These are phyloP conservation scores for Amia ocellicauda DNA, from an alignment of 2,113 vertebrate genomes.

Conservation along the genomic window DNA sequence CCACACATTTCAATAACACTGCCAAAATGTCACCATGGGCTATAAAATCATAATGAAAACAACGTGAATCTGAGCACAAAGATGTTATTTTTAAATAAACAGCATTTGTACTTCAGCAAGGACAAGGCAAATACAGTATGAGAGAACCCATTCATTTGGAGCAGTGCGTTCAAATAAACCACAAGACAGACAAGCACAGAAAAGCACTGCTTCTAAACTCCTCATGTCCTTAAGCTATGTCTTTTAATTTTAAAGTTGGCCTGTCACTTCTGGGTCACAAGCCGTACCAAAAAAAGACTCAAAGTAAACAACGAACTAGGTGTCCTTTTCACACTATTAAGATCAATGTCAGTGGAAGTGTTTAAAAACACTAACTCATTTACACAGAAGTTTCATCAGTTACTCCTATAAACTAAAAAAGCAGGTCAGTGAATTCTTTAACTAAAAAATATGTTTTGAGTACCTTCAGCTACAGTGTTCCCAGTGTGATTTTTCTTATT, in stretches of 20 bases:
- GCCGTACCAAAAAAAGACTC: not conserved
- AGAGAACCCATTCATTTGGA: constrained; percentile 41
- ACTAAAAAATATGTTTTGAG: too few species aligned
- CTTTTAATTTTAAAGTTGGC: not conserved
- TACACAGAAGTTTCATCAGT: too few species aligned
- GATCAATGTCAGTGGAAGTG: too few species aligned
- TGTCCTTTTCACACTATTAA: too few species aligned
- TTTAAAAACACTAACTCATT: too few species aligned
- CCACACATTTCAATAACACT: constrained; percentile 50
- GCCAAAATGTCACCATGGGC: constrained; percentile 61
- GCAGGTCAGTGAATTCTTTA: too few species aligned
- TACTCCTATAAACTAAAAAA: too few species aligned
- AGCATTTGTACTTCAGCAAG: constrained; percentile 21
- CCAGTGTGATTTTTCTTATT: too few species aligned
- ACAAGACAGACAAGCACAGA: constrained; percentile 47
- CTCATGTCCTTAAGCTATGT: not conserved
- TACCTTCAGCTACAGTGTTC: too few species aligned
- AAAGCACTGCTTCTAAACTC: not conserved
- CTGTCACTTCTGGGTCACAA: not conserved
- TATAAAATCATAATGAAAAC: constrained; percentile 76
- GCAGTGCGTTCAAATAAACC: constrained; percentile 72
- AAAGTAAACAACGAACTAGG: not conserved
- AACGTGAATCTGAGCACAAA: constrained; percentile 60
- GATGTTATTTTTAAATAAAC: constrained; percentile 40
- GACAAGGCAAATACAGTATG: constrained; percentile 17